Evolutionary conservation across 2,113 vertebrate species (phyloP).

Genomic region (Macaca nemestrina): DNA sequence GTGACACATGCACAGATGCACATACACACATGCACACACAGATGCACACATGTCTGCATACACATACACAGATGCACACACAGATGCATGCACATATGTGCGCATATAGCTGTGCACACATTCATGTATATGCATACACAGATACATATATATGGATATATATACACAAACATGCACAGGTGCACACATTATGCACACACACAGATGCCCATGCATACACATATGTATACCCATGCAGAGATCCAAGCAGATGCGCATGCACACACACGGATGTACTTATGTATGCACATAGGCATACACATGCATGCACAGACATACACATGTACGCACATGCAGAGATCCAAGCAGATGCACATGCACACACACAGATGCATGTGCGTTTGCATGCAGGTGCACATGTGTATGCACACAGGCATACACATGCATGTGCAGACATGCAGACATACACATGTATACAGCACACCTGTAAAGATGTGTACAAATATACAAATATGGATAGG

Average conservation of each 20-base stretch:
- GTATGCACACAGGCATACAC: not conserved
- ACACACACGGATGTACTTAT: not conserved
- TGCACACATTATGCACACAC: not conserved
- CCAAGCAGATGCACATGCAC: not conserved
- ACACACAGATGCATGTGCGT: rapidly evolving
- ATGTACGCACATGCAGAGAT: not conserved
- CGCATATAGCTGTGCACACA: rapidly evolving
- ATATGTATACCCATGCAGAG: no score
- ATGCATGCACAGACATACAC: rapidly evolving
- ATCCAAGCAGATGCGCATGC: not conserved
- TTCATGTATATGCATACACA: not conserved
- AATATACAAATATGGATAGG: not conserved
- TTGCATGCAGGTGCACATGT: no score
- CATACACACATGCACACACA: rapidly evolving
- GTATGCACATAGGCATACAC: not conserved
- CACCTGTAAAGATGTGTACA: rapidly evolving
- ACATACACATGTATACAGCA: no score
- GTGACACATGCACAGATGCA: not conserved
- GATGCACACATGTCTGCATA: not conserved
- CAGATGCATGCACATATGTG: rapidly evolving
- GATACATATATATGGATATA: rapidly evolving
- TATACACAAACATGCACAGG: rapidly evolving
- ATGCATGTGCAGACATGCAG: not conserved
- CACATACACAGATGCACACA: no score
- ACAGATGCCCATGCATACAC: not conserved